These are phyloP conservation scores for Drosophila bifasciata DNA, from an alignment of 1,140 invertebrate genomes.

Conservation along the genomic window DNA sequence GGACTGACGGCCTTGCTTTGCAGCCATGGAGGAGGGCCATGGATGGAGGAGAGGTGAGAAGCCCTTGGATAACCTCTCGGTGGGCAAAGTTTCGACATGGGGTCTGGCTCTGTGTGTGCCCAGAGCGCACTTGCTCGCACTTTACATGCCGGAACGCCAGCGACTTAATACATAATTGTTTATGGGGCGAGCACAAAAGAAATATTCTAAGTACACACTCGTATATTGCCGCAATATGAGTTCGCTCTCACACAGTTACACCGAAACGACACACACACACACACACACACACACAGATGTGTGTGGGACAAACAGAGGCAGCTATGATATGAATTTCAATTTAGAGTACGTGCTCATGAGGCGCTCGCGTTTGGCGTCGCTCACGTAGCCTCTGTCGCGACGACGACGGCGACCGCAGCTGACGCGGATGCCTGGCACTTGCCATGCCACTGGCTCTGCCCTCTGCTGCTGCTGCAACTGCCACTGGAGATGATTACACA, in stretches of 20 bases:
- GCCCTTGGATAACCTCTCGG: constrained; percentile 23
- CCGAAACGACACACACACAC: constrained; percentile 16
- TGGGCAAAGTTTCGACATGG: constrained; percentile 13
- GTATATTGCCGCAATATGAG: constrained; percentile 31
- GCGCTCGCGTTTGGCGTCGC: constrained; percentile 57
- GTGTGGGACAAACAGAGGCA: constrained; percentile 57
- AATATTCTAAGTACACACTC: constrained; percentile 64
- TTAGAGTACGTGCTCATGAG: constrained; percentile 74
- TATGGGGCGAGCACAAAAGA: constrained; percentile 70
- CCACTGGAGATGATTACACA: constrained; percentile 43
- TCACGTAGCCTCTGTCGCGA: constrained; percentile 47
- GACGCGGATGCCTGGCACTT: not conserved
- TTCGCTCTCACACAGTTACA: constrained; percentile 10
- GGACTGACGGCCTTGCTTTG: constrained; percentile 40
- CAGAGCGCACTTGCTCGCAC: constrained; percentile 47
- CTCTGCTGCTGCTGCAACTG: not conserved
- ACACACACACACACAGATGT: constrained; percentile 20
- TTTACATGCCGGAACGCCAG: constrained; percentile 68
- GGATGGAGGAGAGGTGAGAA: constrained; percentile 9
- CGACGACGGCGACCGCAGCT: not conserved
- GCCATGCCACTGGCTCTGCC: not conserved
- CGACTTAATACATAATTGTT: constrained; percentile 76
- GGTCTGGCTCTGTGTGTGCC: constrained; percentile 14
- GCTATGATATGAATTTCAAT: constrained; percentile 79
- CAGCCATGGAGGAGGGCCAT: constrained; percentile 32